Evolutionary conservation across 1,140 invertebrate genomes (phyloP).

Genomic region (Eubasilissa regina): DNA sequence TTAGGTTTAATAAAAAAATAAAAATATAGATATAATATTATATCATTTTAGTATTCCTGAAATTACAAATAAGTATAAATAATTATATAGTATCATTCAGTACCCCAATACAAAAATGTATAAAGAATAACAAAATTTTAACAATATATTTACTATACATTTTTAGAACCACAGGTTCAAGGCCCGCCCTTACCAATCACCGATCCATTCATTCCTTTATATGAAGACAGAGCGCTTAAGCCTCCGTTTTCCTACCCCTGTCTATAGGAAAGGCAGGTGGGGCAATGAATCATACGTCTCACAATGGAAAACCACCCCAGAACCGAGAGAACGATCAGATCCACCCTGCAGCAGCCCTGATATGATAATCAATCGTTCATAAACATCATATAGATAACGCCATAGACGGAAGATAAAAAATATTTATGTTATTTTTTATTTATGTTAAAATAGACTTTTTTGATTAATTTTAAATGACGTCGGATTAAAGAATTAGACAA

Average conservation of each 20-base stretch:
- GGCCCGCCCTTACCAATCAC: constrained; percentile 52
- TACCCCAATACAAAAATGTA: too few relatives aligned
- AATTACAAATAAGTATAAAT: too few relatives aligned
- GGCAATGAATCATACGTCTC: constrained; percentile 59
- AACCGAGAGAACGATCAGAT: constrained; percentile 43
- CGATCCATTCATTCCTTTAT: constrained; percentile 59
- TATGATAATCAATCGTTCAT: constrained; percentile 62
- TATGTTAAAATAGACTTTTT: neutral
- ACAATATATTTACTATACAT: neutral
- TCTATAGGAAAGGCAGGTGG: constrained; percentile 54
- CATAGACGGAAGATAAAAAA: constrained; percentile 36
- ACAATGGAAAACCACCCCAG: constrained; percentile 54
- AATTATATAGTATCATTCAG: too few relatives aligned
- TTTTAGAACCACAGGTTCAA: neutral
- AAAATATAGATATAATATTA: too few relatives aligned
- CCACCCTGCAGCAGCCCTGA: constrained; percentile 49
- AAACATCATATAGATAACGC: constrained; percentile 60
- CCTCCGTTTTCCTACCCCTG: constrained; percentile 54
- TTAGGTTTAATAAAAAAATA: too few relatives aligned
- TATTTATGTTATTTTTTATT: neutral
- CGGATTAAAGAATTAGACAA: too few relatives aligned
- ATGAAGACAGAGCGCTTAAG: constrained; percentile 58
- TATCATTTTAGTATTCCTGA: too few relatives aligned
- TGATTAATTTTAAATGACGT: too few relatives aligned
- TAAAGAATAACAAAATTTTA: too few relatives aligned